phyloP scores from a whole-genome alignment of 2,113 vertebrate species.

The Proteles cristata region DNA sequence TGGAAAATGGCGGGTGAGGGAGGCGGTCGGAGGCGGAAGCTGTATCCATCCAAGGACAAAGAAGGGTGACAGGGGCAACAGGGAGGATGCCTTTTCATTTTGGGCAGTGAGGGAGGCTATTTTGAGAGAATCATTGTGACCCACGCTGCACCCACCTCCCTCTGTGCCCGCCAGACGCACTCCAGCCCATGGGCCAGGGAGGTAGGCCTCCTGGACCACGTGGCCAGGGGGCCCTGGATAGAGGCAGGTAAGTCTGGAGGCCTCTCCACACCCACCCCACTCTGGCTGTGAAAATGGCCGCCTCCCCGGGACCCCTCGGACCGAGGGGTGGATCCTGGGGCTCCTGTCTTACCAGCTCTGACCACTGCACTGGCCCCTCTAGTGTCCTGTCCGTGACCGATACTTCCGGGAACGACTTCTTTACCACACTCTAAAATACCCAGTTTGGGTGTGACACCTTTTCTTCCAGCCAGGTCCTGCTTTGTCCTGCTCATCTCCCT shows the following conservation, averaged over 20 bases:
- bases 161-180: neutral
- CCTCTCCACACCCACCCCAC: neutral
- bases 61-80: neutral
- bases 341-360: neutral
- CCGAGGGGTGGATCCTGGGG: neutral
- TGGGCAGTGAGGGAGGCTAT: neutral
- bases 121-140: neutral
- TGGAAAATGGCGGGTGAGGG: neutral
- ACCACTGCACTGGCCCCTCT: neutral
- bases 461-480: neutral
- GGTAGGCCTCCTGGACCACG: neutral
- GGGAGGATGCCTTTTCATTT: neutral
- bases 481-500: neutral
- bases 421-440: neutral
- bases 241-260: fast-evolving
- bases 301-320: neutral
- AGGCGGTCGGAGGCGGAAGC: fast-evolving
- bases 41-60: neutral
- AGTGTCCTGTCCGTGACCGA: neutral
- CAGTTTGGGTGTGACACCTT: neutral
- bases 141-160: neutral
- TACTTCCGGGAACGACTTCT: neutral
- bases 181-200: neutral
- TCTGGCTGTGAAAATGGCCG: no score
- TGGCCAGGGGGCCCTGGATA: no score